Evolutionary conservation across 2,797 vertebrate species (phyloP), one percentile per base, ranked within the genome.

Genomic region (Luscinia megarhynchos): DNA sequence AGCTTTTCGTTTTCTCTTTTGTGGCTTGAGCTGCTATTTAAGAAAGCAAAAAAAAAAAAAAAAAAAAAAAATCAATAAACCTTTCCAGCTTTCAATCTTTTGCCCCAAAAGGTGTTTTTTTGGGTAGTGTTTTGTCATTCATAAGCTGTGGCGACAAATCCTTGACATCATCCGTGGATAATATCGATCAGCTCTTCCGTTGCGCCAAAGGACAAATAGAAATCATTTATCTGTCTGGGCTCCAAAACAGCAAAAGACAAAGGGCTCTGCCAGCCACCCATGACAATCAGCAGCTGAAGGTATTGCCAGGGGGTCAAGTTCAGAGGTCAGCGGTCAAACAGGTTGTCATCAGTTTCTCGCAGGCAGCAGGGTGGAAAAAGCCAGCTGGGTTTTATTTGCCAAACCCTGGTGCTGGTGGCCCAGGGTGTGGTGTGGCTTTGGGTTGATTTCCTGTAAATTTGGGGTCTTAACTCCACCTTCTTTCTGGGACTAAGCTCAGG

Each of bases 71-170:
- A 99, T 99, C 99, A 98, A 99, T 99, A 99, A 98, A 98, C 98
- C 98, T 98, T 99, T 98, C 98, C 98, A 98, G 98, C 98, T 98
- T 99, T 99, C 98, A 98, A 98, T 98, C 98, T 98, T 98, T 98
- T 97, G 96, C 98, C 98, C 98, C 98, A 98, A 97, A 98, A 98
- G 98, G 98, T 98, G 98, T 98, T 98, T 98, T 98, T 98, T 97
- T 97, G 96, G 94, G 95, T 97, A 96, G 96, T 96, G 98, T 99
- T 99, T 99, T 99, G 98, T 99, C 98, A 99, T 99, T 99, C 98
- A 98, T 99, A 99, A 99, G 98, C 99, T 98, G 98, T 97, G 97
- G 98, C 98, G 98, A 99, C 98, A 99, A 99, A 99, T 99, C 98
- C 99, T 99, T 98, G 98, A 99, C 99, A 99, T 98, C 98, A 99